Evolutionary conservation across 2,797 vertebrate species (phyloP).

Genomic region (Cephalopachus bancanus): DNA sequence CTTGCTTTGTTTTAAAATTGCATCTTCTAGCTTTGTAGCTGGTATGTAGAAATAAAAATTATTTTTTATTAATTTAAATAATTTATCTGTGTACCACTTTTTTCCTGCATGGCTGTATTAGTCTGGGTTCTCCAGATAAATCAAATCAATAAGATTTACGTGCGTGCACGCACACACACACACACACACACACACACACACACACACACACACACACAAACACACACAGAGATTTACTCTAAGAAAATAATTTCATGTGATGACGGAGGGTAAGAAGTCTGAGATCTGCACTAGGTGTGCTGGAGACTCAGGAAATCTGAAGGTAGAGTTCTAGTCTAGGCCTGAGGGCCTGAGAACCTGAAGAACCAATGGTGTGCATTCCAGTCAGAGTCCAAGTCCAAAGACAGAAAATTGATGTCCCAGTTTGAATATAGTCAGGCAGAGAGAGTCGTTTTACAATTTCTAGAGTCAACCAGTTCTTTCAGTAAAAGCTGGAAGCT

Average conservation of each 20-base stretch:
- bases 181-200: background rate
- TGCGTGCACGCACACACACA: background rate
- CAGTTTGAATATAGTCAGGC: background rate
- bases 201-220: background rate
- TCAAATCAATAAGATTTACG: background rate
- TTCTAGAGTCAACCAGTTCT: background rate
- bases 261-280: background rate
- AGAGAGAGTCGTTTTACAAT: background rate
- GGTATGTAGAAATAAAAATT: background rate
- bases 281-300: background rate
- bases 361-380: background rate
- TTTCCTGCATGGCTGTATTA: background rate
- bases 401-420: background rate
- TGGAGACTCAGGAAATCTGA: background rate
- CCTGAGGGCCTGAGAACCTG: background rate
- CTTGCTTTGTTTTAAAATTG: background rate
- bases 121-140: background rate
- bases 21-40: background rate
- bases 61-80: background rate
- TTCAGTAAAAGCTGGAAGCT: constrained; percentile 23
- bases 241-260: background rate
- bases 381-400: background rate
- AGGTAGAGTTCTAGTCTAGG: background rate
- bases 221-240: background rate
- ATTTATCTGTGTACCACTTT: background rate